phyloP scores from a whole-genome alignment of 2,113 vertebrate species.

The Oreochromis tanganicae region DNA sequence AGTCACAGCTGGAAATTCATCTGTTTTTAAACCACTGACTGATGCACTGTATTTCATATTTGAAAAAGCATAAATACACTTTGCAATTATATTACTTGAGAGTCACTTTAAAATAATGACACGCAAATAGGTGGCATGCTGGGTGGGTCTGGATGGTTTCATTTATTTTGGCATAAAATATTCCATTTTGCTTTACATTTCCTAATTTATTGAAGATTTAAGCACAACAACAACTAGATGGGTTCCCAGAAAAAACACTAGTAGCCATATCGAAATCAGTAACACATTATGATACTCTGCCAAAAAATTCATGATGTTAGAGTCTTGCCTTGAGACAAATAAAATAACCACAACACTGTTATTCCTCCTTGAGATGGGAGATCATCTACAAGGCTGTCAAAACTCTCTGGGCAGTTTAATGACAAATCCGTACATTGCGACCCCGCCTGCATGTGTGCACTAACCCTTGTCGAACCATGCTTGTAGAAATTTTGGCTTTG shows the following conservation, averaged over 20 bases:
- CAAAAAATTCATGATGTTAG: background rate
- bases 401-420: background rate
- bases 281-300: background rate
- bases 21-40: background rate
- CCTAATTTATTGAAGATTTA: background rate
- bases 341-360: slow-evolving; percentile 14
- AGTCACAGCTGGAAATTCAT: slow-evolving; percentile 13
- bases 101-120: background rate
- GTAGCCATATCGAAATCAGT: background rate
- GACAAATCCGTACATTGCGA: slow-evolving; percentile 7
- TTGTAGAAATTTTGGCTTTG: background rate
- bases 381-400: slow-evolving; percentile 1
- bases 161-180: background rate
- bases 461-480: background rate
- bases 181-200: background rate
- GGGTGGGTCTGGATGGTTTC: background rate
- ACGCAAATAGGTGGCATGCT: background rate
- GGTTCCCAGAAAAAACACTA: background rate
- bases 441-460: background rate
- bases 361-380: background rate
- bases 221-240: background rate
- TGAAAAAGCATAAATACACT: background rate
- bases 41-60: background rate
- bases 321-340: background rate
- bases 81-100: background rate